phyloP scores from a whole-genome alignment of 2,888 invertebrate genomes.

The Drosophila paramelanica region DNA sequence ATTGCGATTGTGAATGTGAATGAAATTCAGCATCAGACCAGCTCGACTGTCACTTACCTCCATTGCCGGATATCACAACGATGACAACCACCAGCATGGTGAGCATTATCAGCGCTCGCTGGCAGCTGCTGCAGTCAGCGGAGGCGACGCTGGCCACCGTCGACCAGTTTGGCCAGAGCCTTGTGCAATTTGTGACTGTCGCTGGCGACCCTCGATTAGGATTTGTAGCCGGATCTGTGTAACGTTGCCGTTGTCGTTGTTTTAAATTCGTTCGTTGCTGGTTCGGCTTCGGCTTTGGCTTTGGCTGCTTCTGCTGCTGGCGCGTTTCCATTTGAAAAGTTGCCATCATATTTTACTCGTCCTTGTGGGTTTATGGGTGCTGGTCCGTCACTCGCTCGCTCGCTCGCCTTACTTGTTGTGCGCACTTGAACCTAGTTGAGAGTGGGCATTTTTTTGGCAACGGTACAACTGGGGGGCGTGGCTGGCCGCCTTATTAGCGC shows the following conservation, averaged over 20 bases:
- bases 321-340: slow-evolving; percentile 81
- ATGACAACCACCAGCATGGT: slow-evolving; percentile 81
- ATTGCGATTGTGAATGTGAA: slow-evolving; percentile 6
- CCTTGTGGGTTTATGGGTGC: slow-evolving; percentile 26
- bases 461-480: slow-evolving; percentile 64
- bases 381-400: slow-evolving; percentile 20
- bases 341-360: slow-evolving; percentile 81
- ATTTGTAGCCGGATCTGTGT: neutral
- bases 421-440: slow-evolving; percentile 45
- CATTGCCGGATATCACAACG: slow-evolving; percentile 82
- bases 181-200: slow-evolving; percentile 49
- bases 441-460: slow-evolving; percentile 44
- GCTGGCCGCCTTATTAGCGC: slow-evolving; percentile 74
- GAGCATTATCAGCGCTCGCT: slow-evolving; percentile 74
- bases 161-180: slow-evolving; percentile 55
- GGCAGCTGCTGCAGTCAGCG: slow-evolving; percentile 54
- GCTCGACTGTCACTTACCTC: slow-evolving; percentile 69
- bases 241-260: slow-evolving; percentile 49
- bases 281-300: slow-evolving; percentile 13
- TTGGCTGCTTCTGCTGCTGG: slow-evolving; percentile 57
- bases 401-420: slow-evolving; percentile 6
- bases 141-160: slow-evolving; percentile 18
- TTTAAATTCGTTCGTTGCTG: slow-evolving; percentile 75
- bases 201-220: slow-evolving; percentile 7
- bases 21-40: neutral